Conservation (phyloP, 2,797 vertebrate species). For the Mormyrus proboscirostris region DNA sequence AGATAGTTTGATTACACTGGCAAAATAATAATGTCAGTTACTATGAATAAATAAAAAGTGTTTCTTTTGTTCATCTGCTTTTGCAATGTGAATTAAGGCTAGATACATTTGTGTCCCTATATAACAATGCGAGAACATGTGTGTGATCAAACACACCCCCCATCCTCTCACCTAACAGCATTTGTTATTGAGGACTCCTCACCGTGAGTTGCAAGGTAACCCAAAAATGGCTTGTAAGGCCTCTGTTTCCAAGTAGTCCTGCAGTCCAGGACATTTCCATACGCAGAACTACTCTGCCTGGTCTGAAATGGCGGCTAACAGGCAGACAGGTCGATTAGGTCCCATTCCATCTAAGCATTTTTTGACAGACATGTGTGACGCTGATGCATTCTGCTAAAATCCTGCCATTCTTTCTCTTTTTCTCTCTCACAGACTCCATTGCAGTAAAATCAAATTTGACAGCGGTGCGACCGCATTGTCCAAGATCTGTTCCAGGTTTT, state of each 20-base stretch:
- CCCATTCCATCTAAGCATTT: background rate
- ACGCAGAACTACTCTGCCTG: background rate
- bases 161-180: background rate
- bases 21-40: background rate
- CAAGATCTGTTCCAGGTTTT: background rate
- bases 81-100: background rate
- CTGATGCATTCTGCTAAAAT: background rate
- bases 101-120: background rate
- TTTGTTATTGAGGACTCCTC: background rate
- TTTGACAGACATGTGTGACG: background rate
- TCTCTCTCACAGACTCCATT: background rate
- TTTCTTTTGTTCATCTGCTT: background rate
- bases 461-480: background rate
- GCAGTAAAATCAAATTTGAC: background rate
- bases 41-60: background rate
- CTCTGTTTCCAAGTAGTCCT: background rate
- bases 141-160: background rate
- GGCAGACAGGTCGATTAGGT: background rate
- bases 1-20: background rate
- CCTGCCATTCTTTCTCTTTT: background rate
- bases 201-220: background rate
- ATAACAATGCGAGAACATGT: background rate
- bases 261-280: background rate
- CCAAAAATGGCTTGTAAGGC: background rate
- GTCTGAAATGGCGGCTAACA: background rate